These are phyloP conservation scores for Xylota sylvarum DNA, from an alignment of 2,888 invertebrate genomes.

Conservation along the genomic window DNA sequence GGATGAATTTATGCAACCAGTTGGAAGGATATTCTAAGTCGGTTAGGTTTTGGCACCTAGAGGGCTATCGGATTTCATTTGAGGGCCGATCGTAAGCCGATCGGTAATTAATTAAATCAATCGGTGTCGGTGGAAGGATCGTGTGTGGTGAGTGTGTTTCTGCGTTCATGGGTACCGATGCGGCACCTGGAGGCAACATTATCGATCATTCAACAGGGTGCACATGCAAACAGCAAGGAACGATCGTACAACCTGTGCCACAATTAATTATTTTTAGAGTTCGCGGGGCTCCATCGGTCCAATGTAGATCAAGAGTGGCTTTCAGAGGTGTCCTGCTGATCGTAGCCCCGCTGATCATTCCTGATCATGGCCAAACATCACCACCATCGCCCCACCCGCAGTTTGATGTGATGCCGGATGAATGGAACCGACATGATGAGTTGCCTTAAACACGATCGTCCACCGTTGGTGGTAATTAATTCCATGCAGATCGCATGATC, in stretches of 20 bases:
- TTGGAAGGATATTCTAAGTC: constrained; percentile 37
- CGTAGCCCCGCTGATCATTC: constrained; percentile 32
- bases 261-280: constrained; percentile 64
- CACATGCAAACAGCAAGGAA: constrained; percentile 47
- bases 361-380: constrained; percentile 56
- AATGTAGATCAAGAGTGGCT: constrained; percentile 28
- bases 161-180: constrained; percentile 51
- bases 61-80: constrained; percentile 33
- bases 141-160: constrained; percentile 57
- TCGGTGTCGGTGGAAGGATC: constrained; percentile 14
- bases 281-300: constrained; percentile 7
- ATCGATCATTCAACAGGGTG: constrained; percentile 66
- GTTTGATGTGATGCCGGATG: constrained; percentile 73
- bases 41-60: constrained; percentile 59
- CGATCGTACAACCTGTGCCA: constrained; percentile 64
- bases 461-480: constrained; percentile 75
- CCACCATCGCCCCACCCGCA: constrained; percentile 63
- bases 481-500: constrained; percentile 71
- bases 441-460: constrained; percentile 67
- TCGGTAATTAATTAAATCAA: constrained; percentile 61
- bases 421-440: constrained; percentile 74
- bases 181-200: constrained; percentile 70
- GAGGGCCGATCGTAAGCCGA: constrained; percentile 21
- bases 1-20: constrained; percentile 53
- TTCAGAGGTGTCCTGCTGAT: constrained; percentile 51